These are phyloP conservation scores for Hyaena hyaena DNA, from an alignment of 2,113 vertebrate species.

Conservation along the genomic window DNA sequence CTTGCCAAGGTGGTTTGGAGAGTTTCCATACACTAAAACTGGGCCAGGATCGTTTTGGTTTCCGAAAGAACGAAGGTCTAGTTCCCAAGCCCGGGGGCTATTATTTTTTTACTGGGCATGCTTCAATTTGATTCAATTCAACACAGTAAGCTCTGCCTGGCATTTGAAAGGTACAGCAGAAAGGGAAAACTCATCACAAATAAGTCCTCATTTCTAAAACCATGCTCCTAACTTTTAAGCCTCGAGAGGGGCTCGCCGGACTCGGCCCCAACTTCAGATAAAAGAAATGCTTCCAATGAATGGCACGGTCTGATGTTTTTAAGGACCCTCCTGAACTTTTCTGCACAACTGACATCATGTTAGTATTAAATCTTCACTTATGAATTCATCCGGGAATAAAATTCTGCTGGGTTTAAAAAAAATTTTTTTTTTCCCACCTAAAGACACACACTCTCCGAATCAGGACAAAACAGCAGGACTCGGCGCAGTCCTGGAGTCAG, in stretches of 20 bases:
- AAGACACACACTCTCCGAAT: background rate
- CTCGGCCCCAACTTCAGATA: background rate
- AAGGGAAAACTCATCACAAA: slow-evolving; percentile 41
- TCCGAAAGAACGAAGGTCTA: slow-evolving; percentile 62
- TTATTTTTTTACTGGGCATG: slow-evolving; percentile 49
- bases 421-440: background rate
- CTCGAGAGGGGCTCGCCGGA: slow-evolving; percentile 15
- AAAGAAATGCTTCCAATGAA: slow-evolving; percentile 56
- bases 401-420: background rate
- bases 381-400: slow-evolving; percentile 39
- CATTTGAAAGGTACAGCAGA: background rate
- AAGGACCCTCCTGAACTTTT: slow-evolving; percentile 44
- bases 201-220: slow-evolving; percentile 62
- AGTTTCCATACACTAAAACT: slow-evolving; percentile 63
- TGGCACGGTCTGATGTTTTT: background rate
- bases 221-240: slow-evolving; percentile 37
- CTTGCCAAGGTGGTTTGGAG: slow-evolving; percentile 72
- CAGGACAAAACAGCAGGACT: background rate
- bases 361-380: slow-evolving; percentile 52
- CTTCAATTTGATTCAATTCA: slow-evolving; percentile 55
- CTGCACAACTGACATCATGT: slow-evolving; percentile 26
- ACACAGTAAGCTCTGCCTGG: slow-evolving; percentile 29
- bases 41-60: slow-evolving; percentile 64
- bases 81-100: slow-evolving; percentile 39
- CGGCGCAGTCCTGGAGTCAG: background rate